Percentiles rank a stretch among this genome's conserved stretches.
Evolutionary conservation across 2,113 vertebrate species (phyloP).

Genomic region (Platysteira castanea): DNA sequence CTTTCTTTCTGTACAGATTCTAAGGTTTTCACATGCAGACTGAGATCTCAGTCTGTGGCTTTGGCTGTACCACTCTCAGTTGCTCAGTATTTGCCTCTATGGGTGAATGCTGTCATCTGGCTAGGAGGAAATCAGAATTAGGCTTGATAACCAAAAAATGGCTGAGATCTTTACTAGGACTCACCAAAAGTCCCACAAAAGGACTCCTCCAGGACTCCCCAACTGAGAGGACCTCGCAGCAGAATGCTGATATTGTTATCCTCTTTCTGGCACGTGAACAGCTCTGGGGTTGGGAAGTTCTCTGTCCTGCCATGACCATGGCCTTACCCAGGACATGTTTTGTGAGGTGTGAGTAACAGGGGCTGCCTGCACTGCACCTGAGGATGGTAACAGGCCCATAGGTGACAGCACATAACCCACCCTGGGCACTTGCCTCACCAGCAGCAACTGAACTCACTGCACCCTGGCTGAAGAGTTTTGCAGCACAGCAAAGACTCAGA

Average conservation of each 20-base stretch:
- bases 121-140: not conserved
- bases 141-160: not conserved
- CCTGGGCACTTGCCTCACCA: not conserved
- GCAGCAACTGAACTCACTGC: not conserved
- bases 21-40: not conserved
- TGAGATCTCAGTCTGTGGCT: not conserved
- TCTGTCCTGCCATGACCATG: not conserved
- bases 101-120: not conserved
- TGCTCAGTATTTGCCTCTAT: not conserved
- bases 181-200: not conserved
- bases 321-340: not conserved
- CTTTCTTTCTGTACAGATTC: not conserved
- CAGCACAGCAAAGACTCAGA: not conserved
- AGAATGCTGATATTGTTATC: not conserved
- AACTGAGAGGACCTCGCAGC: not conserved
- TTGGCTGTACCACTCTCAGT: not conserved
- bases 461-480: not conserved
- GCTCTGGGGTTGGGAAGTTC: not conserved
- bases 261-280: not conserved
- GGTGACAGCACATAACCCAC: not conserved
- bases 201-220: not conserved
- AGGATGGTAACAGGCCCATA: not conserved
- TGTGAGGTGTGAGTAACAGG: not conserved
- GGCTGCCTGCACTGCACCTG: not conserved
- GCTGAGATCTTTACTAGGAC: not conserved